Evolutionary conservation across 2,113 vertebrate genomes (phyloP).

Genomic region (Macaca fascicularis): DNA sequence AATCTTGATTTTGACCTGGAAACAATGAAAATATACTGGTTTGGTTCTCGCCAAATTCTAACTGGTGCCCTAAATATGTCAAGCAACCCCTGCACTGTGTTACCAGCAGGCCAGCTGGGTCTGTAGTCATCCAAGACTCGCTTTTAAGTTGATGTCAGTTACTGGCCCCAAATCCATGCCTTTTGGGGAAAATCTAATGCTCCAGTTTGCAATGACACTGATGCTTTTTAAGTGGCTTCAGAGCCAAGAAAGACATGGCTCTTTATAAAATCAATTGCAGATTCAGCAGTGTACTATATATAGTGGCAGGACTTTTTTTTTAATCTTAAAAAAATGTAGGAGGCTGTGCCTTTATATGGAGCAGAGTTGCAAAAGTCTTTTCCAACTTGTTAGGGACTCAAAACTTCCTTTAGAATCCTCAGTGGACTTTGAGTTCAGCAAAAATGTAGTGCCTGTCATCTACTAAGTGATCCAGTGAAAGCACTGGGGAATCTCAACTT

Average conservation of each 20-base stretch:
- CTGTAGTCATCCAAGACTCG: not conserved
- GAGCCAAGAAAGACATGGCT: not conserved
- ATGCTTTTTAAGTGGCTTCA: not conserved
- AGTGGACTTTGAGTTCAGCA: not conserved
- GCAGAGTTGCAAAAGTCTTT: not conserved
- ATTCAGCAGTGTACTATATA: not conserved
- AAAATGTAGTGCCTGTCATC: not conserved
- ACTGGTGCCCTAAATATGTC: not conserved
- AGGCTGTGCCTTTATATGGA: not conserved
- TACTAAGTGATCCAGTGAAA: not conserved
- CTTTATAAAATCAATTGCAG: not conserved
- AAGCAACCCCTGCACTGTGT: rapidly evolving
- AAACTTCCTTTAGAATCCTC: constrained; percentile 27
- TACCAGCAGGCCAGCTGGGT: not conserved
- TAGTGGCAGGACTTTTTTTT: not conserved
- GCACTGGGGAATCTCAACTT: not conserved
- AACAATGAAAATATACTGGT: not conserved
- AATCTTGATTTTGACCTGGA: not conserved
- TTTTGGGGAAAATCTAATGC: not conserved
- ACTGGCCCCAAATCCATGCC: not conserved
- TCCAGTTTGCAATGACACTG: not conserved
- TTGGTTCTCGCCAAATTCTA: not conserved
- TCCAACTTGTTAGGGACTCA: not conserved
- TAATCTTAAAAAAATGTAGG: not conserved
- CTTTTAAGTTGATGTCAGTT: not conserved